A percentile compares a stretch with the other conserved stretches of the same genome.
These are phyloP conservation scores for Eira barbara DNA, from an alignment of 2,113 vertebrate genomes.

Conservation along the genomic window DNA sequence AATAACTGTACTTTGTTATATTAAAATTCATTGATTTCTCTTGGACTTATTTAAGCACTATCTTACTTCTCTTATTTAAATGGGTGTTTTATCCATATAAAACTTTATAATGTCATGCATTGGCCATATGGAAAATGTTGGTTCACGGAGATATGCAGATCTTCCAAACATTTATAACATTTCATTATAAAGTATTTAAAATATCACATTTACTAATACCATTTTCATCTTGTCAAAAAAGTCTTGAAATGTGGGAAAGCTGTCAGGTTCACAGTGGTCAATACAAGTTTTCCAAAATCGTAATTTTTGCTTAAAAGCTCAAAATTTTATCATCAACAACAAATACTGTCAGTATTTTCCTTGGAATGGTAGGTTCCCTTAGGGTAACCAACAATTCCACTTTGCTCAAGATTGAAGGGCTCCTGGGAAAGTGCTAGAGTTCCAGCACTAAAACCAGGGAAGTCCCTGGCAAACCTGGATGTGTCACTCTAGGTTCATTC, in stretches of 20 bases:
- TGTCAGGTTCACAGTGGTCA: neutral
- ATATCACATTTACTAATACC: neutral
- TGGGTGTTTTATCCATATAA: neutral
- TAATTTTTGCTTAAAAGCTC: neutral
- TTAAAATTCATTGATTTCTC: neutral
- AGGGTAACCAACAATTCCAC: neutral
- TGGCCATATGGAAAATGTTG: neutral
- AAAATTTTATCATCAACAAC: neutral
- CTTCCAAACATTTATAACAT: neutral
- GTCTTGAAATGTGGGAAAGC: neutral
- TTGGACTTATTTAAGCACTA: neutral
- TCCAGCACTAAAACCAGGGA: neutral
- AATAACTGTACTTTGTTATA: neutral
- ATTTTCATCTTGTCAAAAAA: neutral
- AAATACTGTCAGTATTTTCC: neutral
- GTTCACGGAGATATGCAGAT: neutral
- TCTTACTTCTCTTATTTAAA: neutral
- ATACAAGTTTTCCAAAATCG: neutral
- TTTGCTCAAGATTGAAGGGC: neutral
- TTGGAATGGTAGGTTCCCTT: neutral
- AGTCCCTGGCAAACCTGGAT: neutral
- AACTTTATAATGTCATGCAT: neutral
- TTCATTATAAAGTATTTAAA: neutral
- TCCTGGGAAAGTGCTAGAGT: neutral
- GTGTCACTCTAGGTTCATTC: neutral